phyloP scores from a whole-genome alignment of 2,888 invertebrate species.

The Cartodere bifasciata region DNA sequence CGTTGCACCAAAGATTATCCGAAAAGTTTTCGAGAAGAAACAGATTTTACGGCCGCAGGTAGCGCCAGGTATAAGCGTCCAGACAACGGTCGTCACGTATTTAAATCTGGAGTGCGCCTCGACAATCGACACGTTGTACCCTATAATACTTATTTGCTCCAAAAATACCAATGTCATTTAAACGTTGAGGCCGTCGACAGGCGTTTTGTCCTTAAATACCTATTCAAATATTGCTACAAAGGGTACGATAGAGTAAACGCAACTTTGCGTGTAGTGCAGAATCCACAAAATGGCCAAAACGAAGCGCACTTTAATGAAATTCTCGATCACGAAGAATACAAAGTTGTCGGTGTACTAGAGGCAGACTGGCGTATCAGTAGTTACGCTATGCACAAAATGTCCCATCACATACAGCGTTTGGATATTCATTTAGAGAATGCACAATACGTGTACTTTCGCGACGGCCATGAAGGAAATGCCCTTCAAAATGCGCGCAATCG shows the following conservation, averaged over 20 bases:
- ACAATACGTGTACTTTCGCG: conserved; percentile 12
- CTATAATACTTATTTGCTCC: background rate
- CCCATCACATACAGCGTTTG: conserved; percentile 25
- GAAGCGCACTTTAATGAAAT: too few relatives aligned
- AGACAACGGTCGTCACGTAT: background rate
- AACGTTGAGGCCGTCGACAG: conserved; percentile 1
- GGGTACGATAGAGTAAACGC: too few relatives aligned
- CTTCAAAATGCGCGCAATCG: conserved; percentile 7
- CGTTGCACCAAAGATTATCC: conserved; percentile 4
- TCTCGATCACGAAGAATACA: conserved; percentile 20
- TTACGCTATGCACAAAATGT: conserved; percentile 18
- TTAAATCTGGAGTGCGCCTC: background rate
- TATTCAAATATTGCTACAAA: conserved; percentile 3
- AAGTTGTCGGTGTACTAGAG: conserved; percentile 27
- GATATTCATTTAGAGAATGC: conserved; percentile 26
- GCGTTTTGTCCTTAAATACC: background rate
- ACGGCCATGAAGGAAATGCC: conserved; percentile 11
- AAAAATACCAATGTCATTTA: conserved; percentile 1
- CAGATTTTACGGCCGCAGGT: background rate
- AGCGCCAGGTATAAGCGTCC: conserved; percentile 2
- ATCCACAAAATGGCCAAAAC: too few relatives aligned
- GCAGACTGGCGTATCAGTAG: conserved; percentile 26
- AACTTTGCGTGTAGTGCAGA: too few relatives aligned
- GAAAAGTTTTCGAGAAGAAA: conserved; percentile 1
- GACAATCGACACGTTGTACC: background rate